Evolutionary conservation across 2,888 invertebrate genomes (phyloP), one percentile per base, ranked within the genome.

Genomic region (Gastracanthus pulcherrimus): DNA sequence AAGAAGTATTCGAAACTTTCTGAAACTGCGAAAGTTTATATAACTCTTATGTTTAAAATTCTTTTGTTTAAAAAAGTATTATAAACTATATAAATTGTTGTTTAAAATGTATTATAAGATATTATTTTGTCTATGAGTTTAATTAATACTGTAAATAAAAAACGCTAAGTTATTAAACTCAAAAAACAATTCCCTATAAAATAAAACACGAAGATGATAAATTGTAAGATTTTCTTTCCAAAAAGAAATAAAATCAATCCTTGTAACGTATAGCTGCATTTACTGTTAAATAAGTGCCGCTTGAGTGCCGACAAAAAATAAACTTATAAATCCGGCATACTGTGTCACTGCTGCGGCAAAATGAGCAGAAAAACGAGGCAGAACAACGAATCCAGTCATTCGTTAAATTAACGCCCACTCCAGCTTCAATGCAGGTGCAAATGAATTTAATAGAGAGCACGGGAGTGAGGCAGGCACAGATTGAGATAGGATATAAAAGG

Each of bases 401-500:
- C 76, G 76, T 66, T 76, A 76, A 76, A 76, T 76, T 66, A 67
- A 67, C 64, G 48, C 26, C 64, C 19, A 38, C 64, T 34, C 34
- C 62, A 62, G n/a, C 76, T 76, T 64, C 48, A 75, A 64, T 64
- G 66, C 36, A 51, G 66, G 36, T 36, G 76, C 51, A 67, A 76
- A 76, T 76, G 55, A 67, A 67, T 66, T 76, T 66, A 67, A 82
- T 48, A 70, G 71, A 60, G 23, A 34, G 23, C 19, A 3, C 72
- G 38, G 34, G 16, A 48, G 45, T 19, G 51, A 34, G 41, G 45
- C 19, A 62, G 62, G 34, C 31, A 62, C 48, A 70, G 70, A 82
- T 77, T 55, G 72, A 74, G 77, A 77, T 41, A 36, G 69, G 76
- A 74, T 75, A 31, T 23, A 51, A 75, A 55, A 76, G 58, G 34